phyloP scores from a whole-genome alignment of 2,113 vertebrate genomes.

The Ciconia boyciana region DNA sequence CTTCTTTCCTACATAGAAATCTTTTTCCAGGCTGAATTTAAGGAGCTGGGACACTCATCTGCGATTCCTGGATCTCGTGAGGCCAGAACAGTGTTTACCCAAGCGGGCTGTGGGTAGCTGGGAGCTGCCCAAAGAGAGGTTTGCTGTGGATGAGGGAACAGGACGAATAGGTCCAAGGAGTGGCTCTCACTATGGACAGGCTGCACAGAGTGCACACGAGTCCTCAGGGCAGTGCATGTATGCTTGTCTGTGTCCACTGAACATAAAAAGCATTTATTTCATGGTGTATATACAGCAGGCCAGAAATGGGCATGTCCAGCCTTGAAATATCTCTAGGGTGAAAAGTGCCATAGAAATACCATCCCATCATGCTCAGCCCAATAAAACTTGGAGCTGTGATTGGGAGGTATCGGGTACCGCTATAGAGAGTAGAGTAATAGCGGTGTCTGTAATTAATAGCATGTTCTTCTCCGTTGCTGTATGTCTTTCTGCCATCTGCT shows the following conservation, averaged over 20 bases:
- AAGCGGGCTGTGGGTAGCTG: not conserved
- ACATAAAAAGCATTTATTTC: not conserved
- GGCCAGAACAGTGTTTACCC: not conserved
- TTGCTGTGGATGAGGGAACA: not conserved
- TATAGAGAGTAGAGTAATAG: not conserved
- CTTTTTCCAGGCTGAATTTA: not conserved
- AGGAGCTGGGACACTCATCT: not conserved
- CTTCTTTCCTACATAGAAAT: not conserved
- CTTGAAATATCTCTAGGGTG: not conserved
- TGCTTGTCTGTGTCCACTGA: not conserved
- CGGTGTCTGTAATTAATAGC: not conserved
- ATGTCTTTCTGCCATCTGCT: conserved; percentile 6
- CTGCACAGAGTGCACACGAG: not conserved
- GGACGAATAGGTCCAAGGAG: not conserved
- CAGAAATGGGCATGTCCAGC: not conserved
- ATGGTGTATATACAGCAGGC: not conserved
- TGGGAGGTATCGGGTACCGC: fast-evolving
- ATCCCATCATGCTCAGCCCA: not conserved
- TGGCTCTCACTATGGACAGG: fast-evolving
- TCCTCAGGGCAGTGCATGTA: not conserved
- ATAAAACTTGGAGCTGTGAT: not conserved
- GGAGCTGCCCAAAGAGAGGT: not conserved
- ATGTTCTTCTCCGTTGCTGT: fast-evolving
- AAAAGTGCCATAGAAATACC: not conserved
- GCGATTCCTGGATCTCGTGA: not conserved